phyloP scores from a whole-genome alignment of 2,113 vertebrate genomes.

The Solenodon paradoxus region DNA sequence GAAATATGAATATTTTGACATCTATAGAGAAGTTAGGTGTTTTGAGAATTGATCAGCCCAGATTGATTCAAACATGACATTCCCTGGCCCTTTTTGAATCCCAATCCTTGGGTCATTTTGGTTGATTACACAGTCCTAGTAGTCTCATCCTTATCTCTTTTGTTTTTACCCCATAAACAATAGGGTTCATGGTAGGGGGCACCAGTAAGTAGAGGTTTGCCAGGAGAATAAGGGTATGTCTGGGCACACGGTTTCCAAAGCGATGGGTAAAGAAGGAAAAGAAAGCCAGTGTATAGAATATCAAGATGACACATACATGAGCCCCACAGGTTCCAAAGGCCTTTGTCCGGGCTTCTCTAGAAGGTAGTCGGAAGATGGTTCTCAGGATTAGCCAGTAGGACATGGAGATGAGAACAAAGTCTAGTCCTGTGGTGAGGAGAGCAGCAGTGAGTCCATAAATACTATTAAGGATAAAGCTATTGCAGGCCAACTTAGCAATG shows the following conservation, averaged over 20 bases:
- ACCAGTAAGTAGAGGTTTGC: constrained; percentile 70
- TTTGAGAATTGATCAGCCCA: neutral
- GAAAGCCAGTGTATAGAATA: constrained; percentile 69
- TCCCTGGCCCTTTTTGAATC: neutral
- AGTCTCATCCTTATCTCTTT: constrained; percentile 58
- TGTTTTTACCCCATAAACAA: constrained; percentile 67
- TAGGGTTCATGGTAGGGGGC: constrained; percentile 69
- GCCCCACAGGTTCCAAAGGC: constrained; percentile 63
- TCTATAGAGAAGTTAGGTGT: neutral
- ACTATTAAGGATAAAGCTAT: constrained; percentile 38
- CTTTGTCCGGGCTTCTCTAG: constrained; percentile 39
- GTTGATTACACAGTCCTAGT: neutral
- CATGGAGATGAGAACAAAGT: constrained; percentile 56
- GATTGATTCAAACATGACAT: neutral
- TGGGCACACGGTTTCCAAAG: constrained; percentile 53
- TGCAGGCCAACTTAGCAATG: constrained; percentile 66
- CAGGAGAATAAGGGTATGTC: constrained; percentile 57
- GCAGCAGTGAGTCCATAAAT: constrained; percentile 63
- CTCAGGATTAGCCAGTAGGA: constrained; percentile 67
- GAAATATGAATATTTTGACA: neutral
- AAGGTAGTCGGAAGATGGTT: constrained; percentile 55
- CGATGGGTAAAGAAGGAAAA: constrained; percentile 72
- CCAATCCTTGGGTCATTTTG: neutral
- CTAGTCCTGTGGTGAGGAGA: constrained; percentile 62
- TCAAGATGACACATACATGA: constrained; percentile 64